A percentile compares a stretch with the other conserved stretches of the same genome.
Evolutionary conservation across 1,140 invertebrate genomes (phyloP).

Genomic region (Magallana gigas): DNA sequence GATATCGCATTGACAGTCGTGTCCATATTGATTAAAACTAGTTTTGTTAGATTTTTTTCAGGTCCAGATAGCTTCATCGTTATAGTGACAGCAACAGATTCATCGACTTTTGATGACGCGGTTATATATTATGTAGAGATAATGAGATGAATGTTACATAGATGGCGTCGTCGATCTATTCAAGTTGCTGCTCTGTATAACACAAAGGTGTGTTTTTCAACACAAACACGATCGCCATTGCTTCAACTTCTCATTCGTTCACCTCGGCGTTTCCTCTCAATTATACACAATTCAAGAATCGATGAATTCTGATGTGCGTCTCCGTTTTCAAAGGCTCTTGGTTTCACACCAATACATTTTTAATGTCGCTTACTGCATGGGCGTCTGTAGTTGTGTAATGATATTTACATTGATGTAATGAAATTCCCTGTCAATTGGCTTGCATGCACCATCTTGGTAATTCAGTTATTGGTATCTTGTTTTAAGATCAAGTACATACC

Average conservation of each 20-base stretch:
- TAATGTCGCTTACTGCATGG: not conserved
- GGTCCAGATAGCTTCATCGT: too few relatives aligned
- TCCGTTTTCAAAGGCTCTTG: too few relatives aligned
- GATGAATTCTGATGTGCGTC: too few relatives aligned
- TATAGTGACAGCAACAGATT: not conserved
- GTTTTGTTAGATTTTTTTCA: too few relatives aligned
- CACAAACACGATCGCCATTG: too few relatives aligned
- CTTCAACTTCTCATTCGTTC: too few relatives aligned
- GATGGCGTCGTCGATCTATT: too few relatives aligned
- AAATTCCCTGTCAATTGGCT: not conserved
- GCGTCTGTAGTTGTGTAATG: not conserved
- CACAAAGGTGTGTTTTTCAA: too few relatives aligned
- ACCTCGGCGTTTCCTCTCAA: too few relatives aligned
- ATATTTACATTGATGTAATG: not conserved
- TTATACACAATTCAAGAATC: too few relatives aligned
- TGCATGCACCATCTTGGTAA: not conserved
- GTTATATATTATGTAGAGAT: not conserved
- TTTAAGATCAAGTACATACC: constrained; percentile 61
- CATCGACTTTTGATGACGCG: not conserved
- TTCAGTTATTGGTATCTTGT: not conserved
- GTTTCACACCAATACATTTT: not conserved
- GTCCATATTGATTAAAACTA: constrained; percentile 4
- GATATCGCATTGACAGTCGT: not conserved
- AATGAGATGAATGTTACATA: too few relatives aligned
- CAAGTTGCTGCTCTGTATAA: too few relatives aligned